These are phyloP conservation scores for Bothrops jararaca DNA, from an alignment of 2,113 vertebrate species.

Conservation along the genomic window DNA sequence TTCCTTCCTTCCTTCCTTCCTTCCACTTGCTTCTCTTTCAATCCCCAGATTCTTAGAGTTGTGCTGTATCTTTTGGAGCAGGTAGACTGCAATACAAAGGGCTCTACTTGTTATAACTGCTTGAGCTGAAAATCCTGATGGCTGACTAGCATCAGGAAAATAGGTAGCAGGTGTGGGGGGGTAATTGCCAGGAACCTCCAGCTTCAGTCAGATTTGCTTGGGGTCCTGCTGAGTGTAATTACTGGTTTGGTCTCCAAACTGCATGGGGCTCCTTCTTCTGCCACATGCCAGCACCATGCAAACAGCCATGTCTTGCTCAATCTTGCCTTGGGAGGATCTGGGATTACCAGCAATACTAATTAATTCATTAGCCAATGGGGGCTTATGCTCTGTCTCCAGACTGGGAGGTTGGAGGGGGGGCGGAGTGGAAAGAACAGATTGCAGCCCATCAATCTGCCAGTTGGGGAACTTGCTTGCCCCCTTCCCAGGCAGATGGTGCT, in stretches of 20 bases:
- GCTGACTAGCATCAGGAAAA: not conserved
- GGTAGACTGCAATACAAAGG: not conserved
- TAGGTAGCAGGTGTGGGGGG: not conserved
- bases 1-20: not conserved
- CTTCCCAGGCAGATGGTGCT: slow-evolving; percentile 52
- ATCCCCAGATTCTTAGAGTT: not conserved
- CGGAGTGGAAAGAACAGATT: slow-evolving; percentile 49
- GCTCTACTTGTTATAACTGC: not conserved
- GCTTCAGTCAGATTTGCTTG: not conserved
- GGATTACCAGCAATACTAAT: slow-evolving; percentile 52
- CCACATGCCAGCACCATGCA: not conserved
- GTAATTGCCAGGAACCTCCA: not conserved
- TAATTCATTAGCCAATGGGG: slow-evolving; percentile 42
- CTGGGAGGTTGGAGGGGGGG: not conserved
- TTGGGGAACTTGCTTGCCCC: slow-evolving; percentile 26
- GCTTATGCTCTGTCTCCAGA: slow-evolving; percentile 3
- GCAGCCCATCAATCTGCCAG: slow-evolving; percentile 58
- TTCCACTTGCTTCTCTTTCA: not conserved
- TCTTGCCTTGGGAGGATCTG: not conserved
- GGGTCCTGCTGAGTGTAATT: not conserved
- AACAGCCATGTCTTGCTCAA: not conserved
- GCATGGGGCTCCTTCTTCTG: not conserved
- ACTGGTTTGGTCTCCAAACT: not conserved
- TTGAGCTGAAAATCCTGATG: not conserved
- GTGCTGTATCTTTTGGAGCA: not conserved